Evolutionary conservation across 1,140 invertebrate species (phyloP), one percentile per base, ranked within the genome.

Genomic region (Ephestia elutella): DNA sequence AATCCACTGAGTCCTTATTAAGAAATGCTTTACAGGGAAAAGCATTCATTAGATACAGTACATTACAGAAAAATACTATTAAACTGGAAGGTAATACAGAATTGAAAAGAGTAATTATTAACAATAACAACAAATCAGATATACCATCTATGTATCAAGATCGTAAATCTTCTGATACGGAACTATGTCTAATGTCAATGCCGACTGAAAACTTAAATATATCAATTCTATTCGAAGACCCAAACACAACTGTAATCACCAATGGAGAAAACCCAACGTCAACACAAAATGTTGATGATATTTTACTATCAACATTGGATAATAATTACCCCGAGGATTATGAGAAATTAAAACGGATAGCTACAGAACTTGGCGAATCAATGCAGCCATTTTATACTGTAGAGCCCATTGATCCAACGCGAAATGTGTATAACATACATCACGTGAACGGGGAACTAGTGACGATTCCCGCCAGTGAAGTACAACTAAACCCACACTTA

Each of bases 11-110:
- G 68, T 95, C 94, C 20, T 81, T 96, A 54, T 80, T 96, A 60
- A 87, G 95, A 64, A 95, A 93, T 77, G 95, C 95, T 9, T 90
- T 96, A 19, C 95, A 96, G 77, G 95, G 95, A 77, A 92, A 90
- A 89, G 90, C 78, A 56, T 92, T 88, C 67, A 83, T 91, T 60
- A 89, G 87, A 78, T 93, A 92, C 86, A 92, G 84, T 82, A 89
- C 76, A 72, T 80, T 70, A 69, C 89, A 71, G 68, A 89, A 89
- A 65, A 78, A 78, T 66, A 66, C 80, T 59, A 58, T 77, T 21
- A 87, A 89, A 71, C 56, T 83, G 49, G 80, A 86, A 21, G 71
- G 70, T 15, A 81, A 74, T 62, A 68, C 73, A 20, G 86, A 87
- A 70, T 62, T 84, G 38, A 86, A 89, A 73, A 75, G 76, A 57